These are phyloP conservation scores for Oithona nana DNA, from an alignment of 2,888 invertebrate genomes.

Conservation along the genomic window DNA sequence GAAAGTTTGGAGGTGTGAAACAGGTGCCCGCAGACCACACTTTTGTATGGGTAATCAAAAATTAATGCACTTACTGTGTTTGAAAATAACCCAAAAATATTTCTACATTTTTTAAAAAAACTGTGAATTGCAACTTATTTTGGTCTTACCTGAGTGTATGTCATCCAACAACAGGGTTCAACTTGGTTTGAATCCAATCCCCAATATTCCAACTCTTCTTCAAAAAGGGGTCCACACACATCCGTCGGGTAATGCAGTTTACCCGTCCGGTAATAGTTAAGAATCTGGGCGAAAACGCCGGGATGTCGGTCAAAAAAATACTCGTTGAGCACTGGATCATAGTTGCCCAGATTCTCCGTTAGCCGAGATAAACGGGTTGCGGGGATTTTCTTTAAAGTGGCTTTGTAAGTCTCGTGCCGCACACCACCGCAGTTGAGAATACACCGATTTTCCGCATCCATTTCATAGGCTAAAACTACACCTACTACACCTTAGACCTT, in stretches of 20 bases:
- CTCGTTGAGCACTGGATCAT: conserved; percentile 96
- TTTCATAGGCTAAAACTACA: too few relatives aligned
- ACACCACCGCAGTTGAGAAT: conserved; percentile 97
- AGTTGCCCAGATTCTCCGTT: conserved; percentile 84
- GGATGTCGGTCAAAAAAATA: conserved; percentile 98
- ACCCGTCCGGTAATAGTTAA: conserved; percentile 94
- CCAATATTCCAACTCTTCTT: conserved; percentile 98
- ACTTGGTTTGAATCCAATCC: conserved; percentile 98
- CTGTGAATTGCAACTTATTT: too few relatives aligned
- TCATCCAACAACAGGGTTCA: conserved; percentile 99
- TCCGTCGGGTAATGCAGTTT: conserved; percentile 98
- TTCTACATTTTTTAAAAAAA: too few relatives aligned
- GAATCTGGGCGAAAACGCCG: conserved; percentile 84
- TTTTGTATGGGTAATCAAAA: too few relatives aligned
- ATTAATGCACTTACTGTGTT: too few relatives aligned
- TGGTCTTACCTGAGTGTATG: conserved; percentile 60
- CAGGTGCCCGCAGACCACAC: too few relatives aligned
- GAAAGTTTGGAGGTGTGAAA: too few relatives aligned
- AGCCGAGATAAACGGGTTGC: conserved; percentile 74
- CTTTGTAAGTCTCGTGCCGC: conserved; percentile 59
- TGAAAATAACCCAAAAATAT: too few relatives aligned
- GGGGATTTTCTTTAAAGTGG: conserved; percentile 89
- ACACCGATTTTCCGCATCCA: conserved; percentile 96
- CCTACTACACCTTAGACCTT: too few relatives aligned
- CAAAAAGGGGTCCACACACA: conserved; percentile 95